Conservation (phyloP, 53 echinoderm and acorn worm species). For the Mesocentrotus franciscanus region DNA sequence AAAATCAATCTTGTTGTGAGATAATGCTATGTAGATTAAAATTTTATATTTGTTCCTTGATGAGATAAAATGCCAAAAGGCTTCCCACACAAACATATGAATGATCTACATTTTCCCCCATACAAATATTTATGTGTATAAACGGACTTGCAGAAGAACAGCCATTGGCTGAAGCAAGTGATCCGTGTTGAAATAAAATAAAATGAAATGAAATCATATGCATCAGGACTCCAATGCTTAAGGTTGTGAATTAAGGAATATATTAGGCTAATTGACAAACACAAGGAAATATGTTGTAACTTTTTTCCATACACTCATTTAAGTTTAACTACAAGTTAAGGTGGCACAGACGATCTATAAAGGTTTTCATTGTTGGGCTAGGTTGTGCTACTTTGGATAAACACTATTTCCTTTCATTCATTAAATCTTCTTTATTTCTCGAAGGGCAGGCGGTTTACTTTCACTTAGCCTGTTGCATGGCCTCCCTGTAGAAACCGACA, state of each 20-base stretch:
- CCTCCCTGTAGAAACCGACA: neutral
- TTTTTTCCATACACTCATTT: neutral
- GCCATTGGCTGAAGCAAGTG: too few species aligned
- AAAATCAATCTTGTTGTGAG: conserved; percentile 36
- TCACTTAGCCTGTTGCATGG: conserved; percentile 56
- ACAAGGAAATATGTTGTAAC: neutral
- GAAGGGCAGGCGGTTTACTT: conserved; percentile 32
- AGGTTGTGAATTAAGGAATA: neutral
- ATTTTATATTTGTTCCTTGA: neutral
- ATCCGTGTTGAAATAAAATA: too few species aligned
- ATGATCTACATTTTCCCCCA: neutral
- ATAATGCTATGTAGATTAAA: conserved; percentile 17
- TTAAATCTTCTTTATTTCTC: conserved; percentile 38
- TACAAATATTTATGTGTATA: neutral
- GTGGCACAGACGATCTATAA: neutral
- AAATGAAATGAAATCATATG: too few species aligned
- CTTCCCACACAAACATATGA: neutral
- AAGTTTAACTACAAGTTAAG: neutral
- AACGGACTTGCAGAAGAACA: too few species aligned
- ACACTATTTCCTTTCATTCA: conserved; percentile 1
- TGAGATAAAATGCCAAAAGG: conserved; percentile 12
- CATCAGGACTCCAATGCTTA: neutral
- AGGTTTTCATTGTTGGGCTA: neutral
- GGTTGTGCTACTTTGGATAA: neutral
- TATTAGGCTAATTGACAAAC: neutral